Conservation (phyloP, 2,797 vertebrate genomes). For the Petrocephalus sullivani region DNA sequence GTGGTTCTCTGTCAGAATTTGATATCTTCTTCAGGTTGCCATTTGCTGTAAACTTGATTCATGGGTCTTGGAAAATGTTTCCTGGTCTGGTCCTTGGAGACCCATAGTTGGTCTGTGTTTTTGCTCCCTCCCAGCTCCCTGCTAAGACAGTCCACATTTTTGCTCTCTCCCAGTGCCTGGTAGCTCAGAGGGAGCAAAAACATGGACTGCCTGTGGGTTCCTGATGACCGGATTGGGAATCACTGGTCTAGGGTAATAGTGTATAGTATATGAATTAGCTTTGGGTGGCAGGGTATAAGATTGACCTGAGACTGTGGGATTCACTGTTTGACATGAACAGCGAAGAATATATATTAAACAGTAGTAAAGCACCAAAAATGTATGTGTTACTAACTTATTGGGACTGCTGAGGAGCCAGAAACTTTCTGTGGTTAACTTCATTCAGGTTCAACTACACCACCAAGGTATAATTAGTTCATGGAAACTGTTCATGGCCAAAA, state of each 20-base stretch:
- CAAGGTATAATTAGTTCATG: background rate
- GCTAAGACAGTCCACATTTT: too few relatives aligned
- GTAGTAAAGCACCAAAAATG: background rate
- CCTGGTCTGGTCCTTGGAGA: too few relatives aligned
- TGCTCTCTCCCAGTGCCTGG: too few relatives aligned
- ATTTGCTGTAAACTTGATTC: background rate
- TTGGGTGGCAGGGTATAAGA: background rate
- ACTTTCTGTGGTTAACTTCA: background rate
- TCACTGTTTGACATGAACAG: background rate
- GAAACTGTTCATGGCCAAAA: background rate
- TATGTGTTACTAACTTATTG: background rate
- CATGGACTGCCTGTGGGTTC: too few relatives aligned
- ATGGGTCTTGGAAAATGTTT: background rate
- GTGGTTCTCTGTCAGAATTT: background rate
- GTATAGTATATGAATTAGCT: background rate
- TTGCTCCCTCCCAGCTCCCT: too few relatives aligned
- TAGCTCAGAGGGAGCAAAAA: too few relatives aligned
- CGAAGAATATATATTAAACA: background rate
- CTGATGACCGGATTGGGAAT: too few relatives aligned
- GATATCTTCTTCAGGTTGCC: background rate
- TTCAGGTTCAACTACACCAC: background rate
- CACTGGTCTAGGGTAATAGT: background rate
- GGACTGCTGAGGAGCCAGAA: background rate
- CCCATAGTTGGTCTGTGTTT: too few relatives aligned
- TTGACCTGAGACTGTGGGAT: background rate